phyloP scores from a whole-genome alignment of 2,113 vertebrate species.

The Vidua macroura region DNA sequence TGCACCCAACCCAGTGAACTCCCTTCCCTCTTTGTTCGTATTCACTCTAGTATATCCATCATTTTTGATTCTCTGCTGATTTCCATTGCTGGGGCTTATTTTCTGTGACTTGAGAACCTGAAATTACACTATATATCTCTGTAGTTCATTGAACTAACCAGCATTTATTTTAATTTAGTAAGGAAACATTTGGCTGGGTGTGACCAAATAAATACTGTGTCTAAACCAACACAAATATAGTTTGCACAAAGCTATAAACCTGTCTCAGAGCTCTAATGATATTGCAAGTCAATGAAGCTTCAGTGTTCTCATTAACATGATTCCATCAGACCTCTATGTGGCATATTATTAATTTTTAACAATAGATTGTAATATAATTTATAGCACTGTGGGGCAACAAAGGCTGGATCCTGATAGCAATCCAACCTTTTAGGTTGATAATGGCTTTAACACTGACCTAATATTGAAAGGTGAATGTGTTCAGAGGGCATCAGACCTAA shows the following conservation, averaged over 20 bases:
- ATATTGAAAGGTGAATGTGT: neutral
- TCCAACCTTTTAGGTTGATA: neutral
- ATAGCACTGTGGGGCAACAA: slow-evolving; percentile 16
- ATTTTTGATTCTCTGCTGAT: slow-evolving; percentile 25
- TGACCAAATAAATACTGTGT: slow-evolving; percentile 51
- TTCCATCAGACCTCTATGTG: slow-evolving; percentile 42
- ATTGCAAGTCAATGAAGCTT: slow-evolving; percentile 61
- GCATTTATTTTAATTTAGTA: slow-evolving; percentile 53
- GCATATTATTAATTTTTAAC: slow-evolving; percentile 59
- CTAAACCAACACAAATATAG: slow-evolving; percentile 41
- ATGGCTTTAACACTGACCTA: neutral
- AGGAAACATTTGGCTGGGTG: slow-evolving; percentile 52
- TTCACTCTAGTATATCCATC: slow-evolving; percentile 7
- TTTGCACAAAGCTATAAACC: slow-evolving; percentile 48
- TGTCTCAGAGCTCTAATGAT: slow-evolving; percentile 49
- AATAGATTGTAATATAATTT: slow-evolving; percentile 41
- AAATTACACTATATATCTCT: slow-evolving; percentile 40
- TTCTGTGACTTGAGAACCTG: slow-evolving; percentile 46
- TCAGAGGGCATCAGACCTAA: neutral
- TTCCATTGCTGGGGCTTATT: slow-evolving; percentile 32
- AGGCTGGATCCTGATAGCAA: neutral
- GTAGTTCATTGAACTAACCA: slow-evolving; percentile 50
- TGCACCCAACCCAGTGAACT: neutral
- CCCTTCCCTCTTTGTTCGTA: slow-evolving; percentile 16
- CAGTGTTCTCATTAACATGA: slow-evolving; percentile 49